Conservation (phyloP, 2,888 invertebrate species). For the Troides oblongomaculatus region DNA sequence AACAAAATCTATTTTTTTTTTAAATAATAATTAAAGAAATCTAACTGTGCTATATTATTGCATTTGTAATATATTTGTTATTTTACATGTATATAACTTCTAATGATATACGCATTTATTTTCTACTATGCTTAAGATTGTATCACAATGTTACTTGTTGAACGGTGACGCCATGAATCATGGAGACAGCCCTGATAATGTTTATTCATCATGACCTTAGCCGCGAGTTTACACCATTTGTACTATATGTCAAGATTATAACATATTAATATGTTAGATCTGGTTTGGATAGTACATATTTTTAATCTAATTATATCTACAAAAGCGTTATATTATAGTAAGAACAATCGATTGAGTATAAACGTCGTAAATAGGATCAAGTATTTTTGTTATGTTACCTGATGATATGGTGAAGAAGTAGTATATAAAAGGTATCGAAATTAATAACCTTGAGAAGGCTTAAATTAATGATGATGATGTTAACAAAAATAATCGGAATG, state of each 20-base stretch:
- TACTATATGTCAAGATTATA: not conserved
- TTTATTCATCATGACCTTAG: not conserved
- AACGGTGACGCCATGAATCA: constrained; percentile 16
- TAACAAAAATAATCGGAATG: no score
- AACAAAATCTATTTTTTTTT: no score
- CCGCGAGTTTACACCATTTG: constrained; percentile 6
- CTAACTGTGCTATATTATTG: not conserved
- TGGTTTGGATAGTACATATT: not conserved
- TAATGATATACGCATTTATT: not conserved
- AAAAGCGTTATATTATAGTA: no score
- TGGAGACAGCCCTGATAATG: constrained; percentile 13
- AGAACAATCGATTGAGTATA: no score
- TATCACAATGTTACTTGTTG: constrained; percentile 7
- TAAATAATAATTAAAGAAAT: no score
- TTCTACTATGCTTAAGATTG: not conserved
- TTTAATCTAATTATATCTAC: no score
- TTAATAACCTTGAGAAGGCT: no score
- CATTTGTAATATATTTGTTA: not conserved
- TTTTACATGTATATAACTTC: not conserved
- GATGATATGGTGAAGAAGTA: no score
- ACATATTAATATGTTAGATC: not conserved
- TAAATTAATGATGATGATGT: no score
- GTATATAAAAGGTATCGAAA: no score
- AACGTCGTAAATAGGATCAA: no score
- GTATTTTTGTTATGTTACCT: no score